These are phyloP conservation scores for Pantherophis vulpinus DNA, from an alignment of 2,797 vertebrate species.

Conservation along the genomic window DNA sequence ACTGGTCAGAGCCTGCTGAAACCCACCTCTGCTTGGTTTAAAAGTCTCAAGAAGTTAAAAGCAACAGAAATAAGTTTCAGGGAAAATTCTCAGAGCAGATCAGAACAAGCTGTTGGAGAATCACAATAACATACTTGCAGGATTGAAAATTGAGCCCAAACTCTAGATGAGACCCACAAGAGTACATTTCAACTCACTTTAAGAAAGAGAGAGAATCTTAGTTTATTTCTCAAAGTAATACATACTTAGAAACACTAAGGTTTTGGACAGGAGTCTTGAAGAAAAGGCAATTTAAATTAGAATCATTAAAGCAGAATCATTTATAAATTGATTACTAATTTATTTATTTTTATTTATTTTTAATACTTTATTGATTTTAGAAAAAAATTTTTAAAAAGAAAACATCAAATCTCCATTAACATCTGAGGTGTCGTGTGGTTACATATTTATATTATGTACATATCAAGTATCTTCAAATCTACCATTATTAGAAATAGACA, in stretches of 20 bases:
- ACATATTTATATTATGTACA: too few relatives aligned
- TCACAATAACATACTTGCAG: background rate
- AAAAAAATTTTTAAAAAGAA: too few relatives aligned
- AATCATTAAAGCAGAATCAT: background rate
- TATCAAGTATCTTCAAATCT: too few relatives aligned
- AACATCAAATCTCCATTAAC: too few relatives aligned
- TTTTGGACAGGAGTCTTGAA: background rate
- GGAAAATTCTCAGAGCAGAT: background rate
- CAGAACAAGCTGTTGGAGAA: background rate
- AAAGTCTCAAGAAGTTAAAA: background rate
- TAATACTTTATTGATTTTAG: too few relatives aligned
- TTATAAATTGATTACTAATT: background rate
- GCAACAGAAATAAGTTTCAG: background rate
- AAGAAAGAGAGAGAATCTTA: background rate
- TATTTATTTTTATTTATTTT: too few relatives aligned
- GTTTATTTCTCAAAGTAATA: background rate
- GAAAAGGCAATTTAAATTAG: background rate
- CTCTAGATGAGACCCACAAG: background rate
- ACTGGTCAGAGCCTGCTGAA: too few relatives aligned
- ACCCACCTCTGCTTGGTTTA: background rate
- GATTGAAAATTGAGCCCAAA: background rate
- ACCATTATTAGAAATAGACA: too few relatives aligned
- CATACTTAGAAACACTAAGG: background rate
- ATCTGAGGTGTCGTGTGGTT: too few relatives aligned
- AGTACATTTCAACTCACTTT: background rate